These are phyloP conservation scores for Plodia interpunctella DNA, from an alignment of 1,140 invertebrate species.

Conservation along the genomic window DNA sequence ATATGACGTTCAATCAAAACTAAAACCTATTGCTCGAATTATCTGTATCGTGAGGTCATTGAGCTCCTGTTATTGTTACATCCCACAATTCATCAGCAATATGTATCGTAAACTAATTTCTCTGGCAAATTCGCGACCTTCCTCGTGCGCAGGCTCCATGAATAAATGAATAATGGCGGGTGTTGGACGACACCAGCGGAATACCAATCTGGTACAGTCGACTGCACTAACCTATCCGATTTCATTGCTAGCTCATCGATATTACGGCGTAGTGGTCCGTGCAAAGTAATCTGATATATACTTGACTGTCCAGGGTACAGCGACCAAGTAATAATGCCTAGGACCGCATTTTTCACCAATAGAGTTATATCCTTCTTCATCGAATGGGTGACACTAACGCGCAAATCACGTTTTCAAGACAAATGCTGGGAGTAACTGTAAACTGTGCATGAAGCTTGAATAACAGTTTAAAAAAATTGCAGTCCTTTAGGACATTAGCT, in stretches of 20 bases:
- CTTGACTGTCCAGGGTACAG: background rate
- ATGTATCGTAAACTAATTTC: background rate
- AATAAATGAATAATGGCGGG: constrained; percentile 5
- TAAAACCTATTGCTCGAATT: background rate
- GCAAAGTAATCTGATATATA: too few species aligned
- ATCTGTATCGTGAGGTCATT: too few species aligned
- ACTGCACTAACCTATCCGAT: too few species aligned
- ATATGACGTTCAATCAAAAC: too few species aligned
- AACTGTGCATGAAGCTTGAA: too few species aligned
- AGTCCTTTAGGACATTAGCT: too few species aligned
- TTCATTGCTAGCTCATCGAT: too few species aligned
- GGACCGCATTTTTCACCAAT: background rate
- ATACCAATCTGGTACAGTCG: background rate
- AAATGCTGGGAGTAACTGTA: too few species aligned
- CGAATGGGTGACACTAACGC: background rate
- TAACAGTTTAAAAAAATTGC: too few species aligned
- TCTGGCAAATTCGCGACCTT: constrained; percentile 2
- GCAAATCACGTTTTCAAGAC: background rate
- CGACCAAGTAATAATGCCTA: background rate
- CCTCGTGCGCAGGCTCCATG: background rate
- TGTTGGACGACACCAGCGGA: background rate
- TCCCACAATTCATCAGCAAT: background rate
- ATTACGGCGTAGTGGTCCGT: too few species aligned
- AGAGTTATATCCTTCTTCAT: background rate
- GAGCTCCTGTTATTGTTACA: background rate